Evolutionary conservation across 1,140 invertebrate species (phyloP), one percentile per base, ranked within the genome.

Genomic region (Drosophila sproati): DNA sequence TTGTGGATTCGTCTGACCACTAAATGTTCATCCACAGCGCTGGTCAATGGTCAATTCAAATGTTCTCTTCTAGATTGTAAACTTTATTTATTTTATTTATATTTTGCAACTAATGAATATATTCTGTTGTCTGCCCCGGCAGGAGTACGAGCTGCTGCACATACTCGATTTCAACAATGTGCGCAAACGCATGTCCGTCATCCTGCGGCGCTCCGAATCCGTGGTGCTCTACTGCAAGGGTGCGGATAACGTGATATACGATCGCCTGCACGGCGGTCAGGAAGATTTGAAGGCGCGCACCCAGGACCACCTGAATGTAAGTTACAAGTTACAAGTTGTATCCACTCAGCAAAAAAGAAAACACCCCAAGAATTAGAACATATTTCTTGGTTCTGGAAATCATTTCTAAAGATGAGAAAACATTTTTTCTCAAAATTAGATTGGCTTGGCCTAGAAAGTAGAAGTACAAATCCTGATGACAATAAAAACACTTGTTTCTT

Each of bases 161-260:
- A 99, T 99, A 93, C 94, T 99, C 68, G 99, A 99, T 94, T 99
- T 99, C 93, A 99, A 99, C 94, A 99, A 99, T 94, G 97, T 99
- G 77, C 94, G 99, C 69, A 99, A 99, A 94, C 94, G 99, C 93
- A 99, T 99, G 99, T 99, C 98, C 57, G 98, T 99, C 56, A 98
- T 99, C 91, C 94, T 98, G 76, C 95, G 96, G 91, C 96, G 95
- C 82, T 96, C 98, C 88, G 97, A 97, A 41, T 95, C 96, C 91
- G 95, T 99, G 78, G 95, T 96, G 88, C 94, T 99, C 72, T 98
- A 98, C 93, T 99, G 98, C 93, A 99, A 99, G 95, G 98, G 99
- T 75, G 99, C 99, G 54, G 99, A 99, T 94, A 99, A 98, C 93
- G 97, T 99, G 73, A 98, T 99, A 92, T 98, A 98, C 93, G 98